Percentiles rank a stretch among this genome's conserved stretches.
Evolutionary conservation across 2,888 invertebrate genomes (phyloP).

Genomic region (Lasioglossum calceatum): DNA sequence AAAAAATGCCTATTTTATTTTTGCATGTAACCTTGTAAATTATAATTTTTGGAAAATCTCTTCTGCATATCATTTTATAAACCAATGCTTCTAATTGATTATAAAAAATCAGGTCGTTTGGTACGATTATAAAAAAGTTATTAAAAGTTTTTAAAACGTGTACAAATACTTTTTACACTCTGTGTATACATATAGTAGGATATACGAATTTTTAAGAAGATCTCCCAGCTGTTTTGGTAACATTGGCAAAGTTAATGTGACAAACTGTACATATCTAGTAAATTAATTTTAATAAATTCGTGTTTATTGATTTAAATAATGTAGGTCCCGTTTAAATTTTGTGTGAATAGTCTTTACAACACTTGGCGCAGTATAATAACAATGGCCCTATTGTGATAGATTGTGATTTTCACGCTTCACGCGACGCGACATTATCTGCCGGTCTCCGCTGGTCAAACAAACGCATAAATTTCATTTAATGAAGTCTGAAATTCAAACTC

Average conservation of each 20-base stretch:
- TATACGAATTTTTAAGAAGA: no score
- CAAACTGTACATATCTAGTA: not conserved
- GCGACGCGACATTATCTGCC: conserved; percentile 15
- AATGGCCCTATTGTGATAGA: not conserved
- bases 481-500: conserved; percentile 6
- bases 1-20: no score
- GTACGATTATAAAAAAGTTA: no score
- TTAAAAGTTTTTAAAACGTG: no score
- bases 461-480: conserved; percentile 25
- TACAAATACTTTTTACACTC: no score
- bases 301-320: not conserved
- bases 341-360: not conserved
- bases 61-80: no score
- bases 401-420: conserved; percentile 4
- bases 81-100: no score
- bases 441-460: conserved; percentile 12
- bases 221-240: not conserved
- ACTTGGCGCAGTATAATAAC: not conserved
- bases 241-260: not conserved
- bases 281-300: not conserved
- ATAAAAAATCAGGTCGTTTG: no score
- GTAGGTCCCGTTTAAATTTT: not conserved
- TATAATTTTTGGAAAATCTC: no score
- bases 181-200: no score
- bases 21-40: no score